A percentile compares a stretch with the other conserved stretches of the same genome.
These are phyloP conservation scores for Nesogale talazaci DNA, from an alignment of 2,113 vertebrate species.

Conservation along the genomic window DNA sequence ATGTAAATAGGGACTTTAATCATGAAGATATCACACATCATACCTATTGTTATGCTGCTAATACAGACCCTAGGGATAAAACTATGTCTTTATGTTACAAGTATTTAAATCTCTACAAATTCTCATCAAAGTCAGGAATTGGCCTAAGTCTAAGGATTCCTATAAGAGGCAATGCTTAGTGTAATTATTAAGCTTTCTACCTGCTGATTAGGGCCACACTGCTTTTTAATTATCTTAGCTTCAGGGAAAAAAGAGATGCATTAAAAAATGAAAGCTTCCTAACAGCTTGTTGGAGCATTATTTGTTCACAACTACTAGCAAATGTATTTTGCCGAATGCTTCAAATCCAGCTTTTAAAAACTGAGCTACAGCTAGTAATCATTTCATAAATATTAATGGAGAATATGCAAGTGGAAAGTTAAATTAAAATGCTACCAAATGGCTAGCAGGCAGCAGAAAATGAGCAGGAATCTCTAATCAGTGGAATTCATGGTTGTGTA, in stretches of 20 bases:
- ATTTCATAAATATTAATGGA: constrained; percentile 86
- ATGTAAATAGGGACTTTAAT: background rate
- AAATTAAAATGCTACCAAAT: constrained; percentile 78
- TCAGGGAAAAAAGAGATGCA: background rate
- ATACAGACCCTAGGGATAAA: background rate
- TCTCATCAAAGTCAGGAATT: constrained; percentile 28
- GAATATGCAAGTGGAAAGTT: constrained; percentile 69
- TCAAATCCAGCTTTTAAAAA: constrained; percentile 80
- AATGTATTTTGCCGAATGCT: constrained; percentile 75
- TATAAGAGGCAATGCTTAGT: constrained; percentile 25
- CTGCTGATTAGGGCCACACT: constrained; percentile 56
- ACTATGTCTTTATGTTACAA: background rate
- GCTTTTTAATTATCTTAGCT: constrained; percentile 70
- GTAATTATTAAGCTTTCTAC: constrained; percentile 60
- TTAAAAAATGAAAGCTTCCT: constrained; percentile 57
- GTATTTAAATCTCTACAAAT: background rate
- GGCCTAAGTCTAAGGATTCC: constrained; percentile 34
- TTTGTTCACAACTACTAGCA: constrained; percentile 75
- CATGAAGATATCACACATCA: background rate
- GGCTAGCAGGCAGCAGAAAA: constrained; percentile 75
- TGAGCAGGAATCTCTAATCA: constrained; percentile 72
- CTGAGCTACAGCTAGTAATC: constrained; percentile 77
- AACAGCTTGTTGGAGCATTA: constrained; percentile 45
- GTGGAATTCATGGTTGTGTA: constrained; percentile 78
- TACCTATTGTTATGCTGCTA: background rate